Evolutionary conservation across 2,113 vertebrate genomes (phyloP).

Genomic region (Caretta caretta): DNA sequence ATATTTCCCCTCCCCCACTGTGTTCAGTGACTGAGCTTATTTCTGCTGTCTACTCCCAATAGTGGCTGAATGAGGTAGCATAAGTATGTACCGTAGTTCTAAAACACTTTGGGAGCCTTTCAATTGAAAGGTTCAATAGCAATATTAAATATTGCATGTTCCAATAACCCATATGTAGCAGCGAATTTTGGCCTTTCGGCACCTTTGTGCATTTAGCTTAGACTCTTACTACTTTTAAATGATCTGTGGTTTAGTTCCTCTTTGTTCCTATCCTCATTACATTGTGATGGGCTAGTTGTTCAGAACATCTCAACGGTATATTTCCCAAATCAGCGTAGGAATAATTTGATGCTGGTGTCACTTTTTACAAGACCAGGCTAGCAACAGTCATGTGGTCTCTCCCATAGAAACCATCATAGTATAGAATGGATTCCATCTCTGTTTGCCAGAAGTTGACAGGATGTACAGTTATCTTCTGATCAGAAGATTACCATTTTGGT

Average conservation of each 20-base stretch:
- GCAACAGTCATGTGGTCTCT: neutral
- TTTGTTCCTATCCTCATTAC: neutral
- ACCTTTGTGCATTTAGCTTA: neutral
- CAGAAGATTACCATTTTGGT: neutral
- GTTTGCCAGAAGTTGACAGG: neutral
- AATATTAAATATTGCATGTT: neutral
- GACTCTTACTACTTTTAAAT: neutral
- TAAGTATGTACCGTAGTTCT: neutral
- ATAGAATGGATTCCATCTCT: neutral
- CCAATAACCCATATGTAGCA: neutral
- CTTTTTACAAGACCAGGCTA: neutral
- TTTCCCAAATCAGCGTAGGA: neutral
- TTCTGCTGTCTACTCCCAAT: neutral
- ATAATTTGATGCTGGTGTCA: neutral
- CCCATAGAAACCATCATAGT: neutral
- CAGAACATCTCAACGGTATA: neutral
- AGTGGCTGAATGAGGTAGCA: neutral
- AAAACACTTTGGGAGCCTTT: neutral
- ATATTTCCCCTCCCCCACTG: neutral
- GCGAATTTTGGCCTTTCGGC: neutral
- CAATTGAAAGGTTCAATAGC: neutral
- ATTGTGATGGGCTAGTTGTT: neutral
- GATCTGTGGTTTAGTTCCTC: neutral
- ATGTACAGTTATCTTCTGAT: neutral
- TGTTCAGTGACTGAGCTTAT: neutral